Base-by-base conservation (phyloP, 2,797 vertebrate genomes). In the Eulemur mongoz region DNA sequence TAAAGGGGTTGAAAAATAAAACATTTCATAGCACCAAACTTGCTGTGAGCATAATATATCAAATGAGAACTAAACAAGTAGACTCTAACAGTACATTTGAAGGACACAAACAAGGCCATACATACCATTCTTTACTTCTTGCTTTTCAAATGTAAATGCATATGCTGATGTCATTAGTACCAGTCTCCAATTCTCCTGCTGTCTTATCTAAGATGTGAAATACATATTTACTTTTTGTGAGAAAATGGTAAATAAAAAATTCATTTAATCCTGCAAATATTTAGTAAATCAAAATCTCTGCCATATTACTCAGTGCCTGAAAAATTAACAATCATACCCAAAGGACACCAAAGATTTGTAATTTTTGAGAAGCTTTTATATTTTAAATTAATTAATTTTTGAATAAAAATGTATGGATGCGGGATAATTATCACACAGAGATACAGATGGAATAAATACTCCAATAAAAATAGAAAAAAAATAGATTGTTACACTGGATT, bases 171-270 rank as follows among this genome's bases (percentile, higher is more conserved):
- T 61, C n/a, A 79, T 86, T 93, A 63, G 81, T 32, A 59, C 18
- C 59, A 35, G 45, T 69, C 30, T 86, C 25, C 20, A 76, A 5
- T 52, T 84, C 45, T 79, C 25, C 17, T 6, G 5, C 6, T 27
- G 48, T 35, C 9, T 82, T 23, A 80, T 90, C 75, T 5, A 81
- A 95, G 67, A 70, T 11, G 8, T 0, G 93, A 89, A 98, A 96
- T 86, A 81, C 45, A 1, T 59, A 35, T 95, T 92, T 67, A 88
- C 18, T 91, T 97, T 95, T 75, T 35, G 84, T 87, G 67, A n/a
- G 90, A 79, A 45, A 96, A 59, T 82, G 20, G 13, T 22, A 20
- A 52, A 65, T 92, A 25, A 7, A 73, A 96, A 96, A 94, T 95
- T 70, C 1, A 38, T 94, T 83, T 72, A 27, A 0, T 89, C 23